Evolutionary conservation across 2,113 vertebrate genomes (phyloP), one percentile per base, ranked within the genome.

Genomic region (Istiophorus platypterus): DNA sequence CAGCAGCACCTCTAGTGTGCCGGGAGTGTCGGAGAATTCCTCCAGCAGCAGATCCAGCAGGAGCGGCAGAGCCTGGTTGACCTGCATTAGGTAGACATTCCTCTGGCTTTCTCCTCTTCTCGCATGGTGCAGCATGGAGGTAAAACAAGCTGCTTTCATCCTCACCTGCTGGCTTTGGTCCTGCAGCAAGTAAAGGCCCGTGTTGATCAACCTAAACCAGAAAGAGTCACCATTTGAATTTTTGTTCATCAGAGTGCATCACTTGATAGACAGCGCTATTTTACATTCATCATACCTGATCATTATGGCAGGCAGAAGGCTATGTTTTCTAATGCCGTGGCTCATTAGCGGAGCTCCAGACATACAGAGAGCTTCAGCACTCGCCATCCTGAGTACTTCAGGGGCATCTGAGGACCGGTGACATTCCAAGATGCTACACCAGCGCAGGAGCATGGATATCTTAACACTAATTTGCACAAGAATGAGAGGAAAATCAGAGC

Each of bases 131-230:
- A 96, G 63, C 49, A 77, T 42, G 57, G 96, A 96, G 78, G 94
- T 87, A 0, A 97, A 98, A 65, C 80, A 54, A 0, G 96, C 93
- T 0, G 93, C 94, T 87, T 94, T 93, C 0, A 86, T 85, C 76
- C 96, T 94, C 65, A 97, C 96, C 64, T 92, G 89, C 22, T 90
- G 94, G 72, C 93, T 95, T 89, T 97, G 96, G 5, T 98, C 97
- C 91, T 97, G 97, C 64, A 98, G 95, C 74, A 98, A 90, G 85
- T 90, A 83, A 64, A 97, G 87, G 72, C 93, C 95, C 1, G 88
- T 57, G 39, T 85, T 93, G 81, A 97, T 95, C 89, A 96, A 77
- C 89, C 96, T 97, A 76, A 49, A 85, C 8, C 37, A 74, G 15
- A 78, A 5, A 80, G 74, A 81, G 49, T 54, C 4, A 64, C 37